Conservation (phyloP, 2,888 invertebrate species). For the Tachystola acroxantha region DNA sequence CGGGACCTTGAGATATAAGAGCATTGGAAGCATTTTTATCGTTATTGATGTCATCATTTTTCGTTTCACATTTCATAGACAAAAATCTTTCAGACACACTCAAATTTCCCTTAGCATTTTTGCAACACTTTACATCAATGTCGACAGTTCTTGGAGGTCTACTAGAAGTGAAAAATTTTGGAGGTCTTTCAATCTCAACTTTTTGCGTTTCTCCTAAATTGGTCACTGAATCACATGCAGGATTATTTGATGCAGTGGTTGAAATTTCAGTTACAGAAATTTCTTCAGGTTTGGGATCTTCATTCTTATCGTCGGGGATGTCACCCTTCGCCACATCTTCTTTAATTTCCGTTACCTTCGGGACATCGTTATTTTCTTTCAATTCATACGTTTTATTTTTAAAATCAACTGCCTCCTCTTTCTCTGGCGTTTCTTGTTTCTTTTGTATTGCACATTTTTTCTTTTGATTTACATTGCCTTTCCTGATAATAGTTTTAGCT, state of each 20-base stretch:
- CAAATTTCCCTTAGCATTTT: slow-evolving; percentile 67
- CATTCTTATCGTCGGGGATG: slow-evolving; percentile 14
- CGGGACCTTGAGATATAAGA: slow-evolving; percentile 60
- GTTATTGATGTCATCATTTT: slow-evolving; percentile 51
- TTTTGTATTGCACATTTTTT: slow-evolving; percentile 28
- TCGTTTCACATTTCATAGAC: slow-evolving; percentile 60
- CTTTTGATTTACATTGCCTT: slow-evolving; percentile 39
- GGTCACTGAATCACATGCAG: slow-evolving; percentile 18
- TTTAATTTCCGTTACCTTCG: slow-evolving; percentile 10
- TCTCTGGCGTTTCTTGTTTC: slow-evolving; percentile 27
- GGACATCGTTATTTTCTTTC: slow-evolving; percentile 13
- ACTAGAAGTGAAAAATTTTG: slow-evolving; percentile 66
- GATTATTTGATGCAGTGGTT: slow-evolving; percentile 6
- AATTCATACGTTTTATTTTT: slow-evolving; percentile 17
- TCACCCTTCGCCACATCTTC: slow-evolving; percentile 15
- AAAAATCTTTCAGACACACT: slow-evolving; percentile 65
- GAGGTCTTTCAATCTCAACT: slow-evolving; percentile 60
- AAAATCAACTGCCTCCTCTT: slow-evolving; percentile 11
- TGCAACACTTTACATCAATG: slow-evolving; percentile 67
- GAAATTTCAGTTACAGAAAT: slow-evolving; percentile 10
- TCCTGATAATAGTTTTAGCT: slow-evolving; percentile 47
- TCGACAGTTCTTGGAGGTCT: slow-evolving; percentile 65
- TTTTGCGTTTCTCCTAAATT: slow-evolving; percentile 46
- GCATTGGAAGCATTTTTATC: slow-evolving; percentile 50
- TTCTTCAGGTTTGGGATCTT: slow-evolving; percentile 19